Base-by-base conservation (phyloP, 2,797 vertebrate species). In the Bovichtus variegatus region DNA sequence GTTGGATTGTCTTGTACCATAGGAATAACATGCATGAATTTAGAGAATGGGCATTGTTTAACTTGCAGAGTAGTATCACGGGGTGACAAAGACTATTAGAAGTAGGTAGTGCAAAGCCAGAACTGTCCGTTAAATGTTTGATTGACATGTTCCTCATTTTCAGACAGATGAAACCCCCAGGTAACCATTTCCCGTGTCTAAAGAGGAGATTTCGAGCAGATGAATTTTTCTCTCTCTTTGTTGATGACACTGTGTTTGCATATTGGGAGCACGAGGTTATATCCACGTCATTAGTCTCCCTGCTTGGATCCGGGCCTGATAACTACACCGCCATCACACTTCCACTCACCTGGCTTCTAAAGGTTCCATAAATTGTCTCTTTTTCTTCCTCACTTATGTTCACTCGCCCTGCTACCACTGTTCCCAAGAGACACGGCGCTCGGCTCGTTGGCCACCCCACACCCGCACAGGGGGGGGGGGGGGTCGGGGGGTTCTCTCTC, bases 361-460 rank as follows among this genome's bases (percentile, higher is more conserved):
- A 89, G 83, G 81, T 87, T 89, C 85, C 46, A 82, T 82, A 89
- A 91, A 90, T 87, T 84, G 80, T 89, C 74, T 86, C 61, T 71
- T 76, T 78, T 36, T 58, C 64, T 71, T 76, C 63, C 73, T 55
- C 73, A 2, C 81, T 86, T 51, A 54, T 25, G 49, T 82, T 82
- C 79, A 29, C 82, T 80, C 47, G 9, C 80, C n/a, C n/a, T n/a
- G 69, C 78, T 64, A 43, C 76, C 84, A 81, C 77, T 27, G 84
- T 80, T 88, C 87, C 86, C 81, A 66, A 18, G 83, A 90, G 87
- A 84, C 76, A 38, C 62, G 25, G 65, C 31, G 38, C 81, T 79
- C 60, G 86, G 85, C 90, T 92, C 89, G 91, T 89, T 92, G 89
- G 82, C 84, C 72, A 85, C 85, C 89, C 53, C 74, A 82, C 88